Conservation (phyloP, 2,797 vertebrate genomes). For the Falco cherrug region DNA sequence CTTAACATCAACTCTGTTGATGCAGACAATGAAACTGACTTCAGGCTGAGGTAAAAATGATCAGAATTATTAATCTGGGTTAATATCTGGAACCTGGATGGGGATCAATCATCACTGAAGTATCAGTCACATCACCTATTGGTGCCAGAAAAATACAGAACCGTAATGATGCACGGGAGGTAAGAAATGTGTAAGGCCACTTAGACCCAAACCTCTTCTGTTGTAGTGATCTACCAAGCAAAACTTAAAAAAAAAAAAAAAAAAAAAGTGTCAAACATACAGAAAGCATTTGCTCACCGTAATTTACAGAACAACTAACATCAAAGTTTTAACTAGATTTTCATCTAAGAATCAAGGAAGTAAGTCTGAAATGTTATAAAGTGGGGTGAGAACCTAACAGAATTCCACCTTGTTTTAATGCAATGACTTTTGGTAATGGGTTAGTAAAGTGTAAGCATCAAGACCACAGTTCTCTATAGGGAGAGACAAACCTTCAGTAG, state of each 20-base stretch:
- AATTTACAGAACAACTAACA: background rate
- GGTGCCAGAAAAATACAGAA: background rate
- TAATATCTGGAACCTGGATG: background rate
- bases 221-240: background rate
- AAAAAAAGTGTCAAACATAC: background rate
- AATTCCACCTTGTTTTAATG: background rate
- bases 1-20: background rate
- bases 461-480: background rate
- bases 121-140: background rate
- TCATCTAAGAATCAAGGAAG: background rate
- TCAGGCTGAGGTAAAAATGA: background rate
- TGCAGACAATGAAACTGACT: background rate
- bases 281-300: background rate
- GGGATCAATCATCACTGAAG: background rate
- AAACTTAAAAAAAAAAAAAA: accelerated
- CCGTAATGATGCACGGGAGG: background rate
- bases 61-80: background rate
- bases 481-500: background rate
- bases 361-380: background rate
- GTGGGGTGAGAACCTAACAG: background rate
- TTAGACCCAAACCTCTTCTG: background rate
- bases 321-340: background rate
- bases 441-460: background rate
- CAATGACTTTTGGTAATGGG: accelerated
- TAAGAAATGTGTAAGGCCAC: background rate